These are phyloP conservation scores for Hirundo rustica DNA, from an alignment of 2,797 vertebrate genomes.

Conservation along the genomic window DNA sequence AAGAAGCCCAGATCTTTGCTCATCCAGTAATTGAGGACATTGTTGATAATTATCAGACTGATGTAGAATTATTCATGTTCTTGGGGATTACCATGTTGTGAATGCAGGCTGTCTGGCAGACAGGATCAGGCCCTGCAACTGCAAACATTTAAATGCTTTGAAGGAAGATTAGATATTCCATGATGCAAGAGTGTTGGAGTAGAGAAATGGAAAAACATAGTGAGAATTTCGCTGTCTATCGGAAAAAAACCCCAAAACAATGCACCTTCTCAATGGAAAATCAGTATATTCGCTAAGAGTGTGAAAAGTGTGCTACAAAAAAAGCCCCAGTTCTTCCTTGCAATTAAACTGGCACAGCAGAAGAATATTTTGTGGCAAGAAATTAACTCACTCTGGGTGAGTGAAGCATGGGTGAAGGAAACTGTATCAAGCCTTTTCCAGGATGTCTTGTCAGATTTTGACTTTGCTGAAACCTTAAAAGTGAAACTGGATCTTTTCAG, in stretches of 20 bases:
- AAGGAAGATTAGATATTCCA: neutral
- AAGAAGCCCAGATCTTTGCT: neutral
- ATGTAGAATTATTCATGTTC: neutral
- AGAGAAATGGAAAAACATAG: neutral
- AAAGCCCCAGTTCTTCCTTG: neutral
- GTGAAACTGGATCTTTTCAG: neutral
- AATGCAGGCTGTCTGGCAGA: neutral
- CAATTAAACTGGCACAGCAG: neutral
- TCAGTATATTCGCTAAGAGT: neutral
- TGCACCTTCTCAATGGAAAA: neutral
- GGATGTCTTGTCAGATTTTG: neutral
- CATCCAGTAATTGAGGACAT: neutral
- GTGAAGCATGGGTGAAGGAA: neutral
- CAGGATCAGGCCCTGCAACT: neutral
- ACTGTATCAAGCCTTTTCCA: neutral
- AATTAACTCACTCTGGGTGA: accelerated
- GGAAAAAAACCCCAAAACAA: neutral
- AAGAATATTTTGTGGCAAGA: neutral
- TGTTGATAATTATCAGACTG: slow-evolving; percentile 7
- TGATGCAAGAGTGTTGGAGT: neutral
- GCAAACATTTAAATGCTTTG: neutral
- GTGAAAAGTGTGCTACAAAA: neutral
- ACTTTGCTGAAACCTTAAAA: neutral
- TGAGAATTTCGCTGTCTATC: neutral
- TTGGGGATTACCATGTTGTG: neutral